Evolutionary conservation across 2,113 vertebrate genomes (phyloP).

Genomic region (Phrynosoma blainvillii): DNA sequence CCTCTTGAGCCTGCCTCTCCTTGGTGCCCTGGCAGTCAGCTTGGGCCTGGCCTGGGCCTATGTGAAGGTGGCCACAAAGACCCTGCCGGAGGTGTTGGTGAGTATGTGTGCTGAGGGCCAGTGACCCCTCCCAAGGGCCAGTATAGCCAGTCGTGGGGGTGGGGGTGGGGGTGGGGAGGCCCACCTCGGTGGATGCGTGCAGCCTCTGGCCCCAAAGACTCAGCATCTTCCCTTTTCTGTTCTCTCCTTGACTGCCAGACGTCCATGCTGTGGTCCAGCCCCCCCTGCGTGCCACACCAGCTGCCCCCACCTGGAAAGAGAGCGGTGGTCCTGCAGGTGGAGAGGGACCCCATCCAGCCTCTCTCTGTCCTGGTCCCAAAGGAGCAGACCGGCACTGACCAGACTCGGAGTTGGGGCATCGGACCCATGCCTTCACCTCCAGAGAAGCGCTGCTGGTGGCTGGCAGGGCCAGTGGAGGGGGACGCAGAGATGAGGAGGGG

Average conservation of each 20-base stretch:
- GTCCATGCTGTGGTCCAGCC: conserved; percentile 61
- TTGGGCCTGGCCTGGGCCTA: conserved; percentile 51
- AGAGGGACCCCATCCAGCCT: conserved; percentile 33
- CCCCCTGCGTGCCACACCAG: background rate
- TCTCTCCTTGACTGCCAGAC: conserved; percentile 55
- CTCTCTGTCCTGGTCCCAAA: conserved; percentile 56
- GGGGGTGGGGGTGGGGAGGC: too few relatives aligned
- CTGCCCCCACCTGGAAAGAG: background rate
- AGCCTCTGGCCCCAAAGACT: background rate
- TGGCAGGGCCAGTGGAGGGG: fast-evolving
- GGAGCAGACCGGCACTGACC: background rate
- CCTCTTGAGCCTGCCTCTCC: conserved; percentile 27
- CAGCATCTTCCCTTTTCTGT: fast-evolving
- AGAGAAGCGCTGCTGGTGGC: background rate
- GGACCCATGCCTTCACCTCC: background rate
- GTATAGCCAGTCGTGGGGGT: too few relatives aligned
- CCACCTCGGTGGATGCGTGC: too few relatives aligned
- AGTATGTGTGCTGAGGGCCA: conserved; percentile 11
- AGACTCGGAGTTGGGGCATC: fast-evolving
- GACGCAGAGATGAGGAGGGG: conserved; percentile 23
- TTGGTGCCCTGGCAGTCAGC: conserved; percentile 49
- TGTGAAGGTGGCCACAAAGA: conserved; percentile 51
- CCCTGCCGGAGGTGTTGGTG: conserved; percentile 70
- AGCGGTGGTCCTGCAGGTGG: background rate
- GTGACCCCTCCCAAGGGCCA: background rate